These are phyloP conservation scores for Nestor notabilis DNA, from an alignment of 2,113 vertebrate genomes.

Conservation along the genomic window DNA sequence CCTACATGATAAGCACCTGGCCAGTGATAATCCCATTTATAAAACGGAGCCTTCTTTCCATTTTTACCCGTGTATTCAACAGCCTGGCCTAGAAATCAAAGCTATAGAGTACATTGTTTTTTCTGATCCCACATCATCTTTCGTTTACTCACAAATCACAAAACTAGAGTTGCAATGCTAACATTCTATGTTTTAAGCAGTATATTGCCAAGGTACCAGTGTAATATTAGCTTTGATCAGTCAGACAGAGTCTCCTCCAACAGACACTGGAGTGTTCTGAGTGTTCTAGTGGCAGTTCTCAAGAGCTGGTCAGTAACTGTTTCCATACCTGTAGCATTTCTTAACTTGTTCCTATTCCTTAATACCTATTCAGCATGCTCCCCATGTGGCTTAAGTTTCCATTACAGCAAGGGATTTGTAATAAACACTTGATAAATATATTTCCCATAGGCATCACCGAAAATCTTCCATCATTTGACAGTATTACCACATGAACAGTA, in stretches of 20 bases:
- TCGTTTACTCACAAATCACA: background rate
- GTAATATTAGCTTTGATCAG: background rate
- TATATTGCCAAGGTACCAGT: background rate
- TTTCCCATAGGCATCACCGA: background rate
- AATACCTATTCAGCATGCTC: background rate
- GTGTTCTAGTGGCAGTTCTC: background rate
- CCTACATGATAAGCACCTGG: background rate
- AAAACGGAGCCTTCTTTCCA: background rate
- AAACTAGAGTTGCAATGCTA: background rate
- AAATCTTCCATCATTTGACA: background rate
- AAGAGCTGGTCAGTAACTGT: background rate
- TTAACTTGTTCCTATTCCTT: background rate
- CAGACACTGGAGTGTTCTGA: background rate
- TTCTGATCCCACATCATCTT: background rate
- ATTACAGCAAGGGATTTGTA: background rate
- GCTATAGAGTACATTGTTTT: fast-evolving
- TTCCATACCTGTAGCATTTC: background rate
- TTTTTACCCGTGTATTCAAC: background rate
- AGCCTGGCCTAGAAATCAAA: background rate
- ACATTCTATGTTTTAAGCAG: background rate
- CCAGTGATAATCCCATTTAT: background rate
- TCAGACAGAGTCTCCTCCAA: background rate
- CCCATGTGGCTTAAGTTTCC: background rate
- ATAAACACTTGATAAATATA: background rate
- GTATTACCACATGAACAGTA: background rate